These are phyloP conservation scores for Melanerpes aurifrons DNA, from an alignment of 2,113 vertebrate species.

Conservation along the genomic window DNA sequence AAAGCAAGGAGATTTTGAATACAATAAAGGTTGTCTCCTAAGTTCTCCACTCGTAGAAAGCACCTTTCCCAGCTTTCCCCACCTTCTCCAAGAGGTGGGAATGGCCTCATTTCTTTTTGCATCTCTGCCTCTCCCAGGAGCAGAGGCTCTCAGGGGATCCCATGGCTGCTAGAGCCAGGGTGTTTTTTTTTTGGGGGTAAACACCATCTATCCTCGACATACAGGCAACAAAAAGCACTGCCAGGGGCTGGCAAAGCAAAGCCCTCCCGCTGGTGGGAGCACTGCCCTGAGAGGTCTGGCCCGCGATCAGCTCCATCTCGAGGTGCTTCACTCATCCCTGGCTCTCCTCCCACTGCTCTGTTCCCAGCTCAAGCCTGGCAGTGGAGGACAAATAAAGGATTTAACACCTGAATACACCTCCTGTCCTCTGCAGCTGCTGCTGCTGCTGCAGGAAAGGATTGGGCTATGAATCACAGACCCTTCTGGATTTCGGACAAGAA, in stretches of 20 bases:
- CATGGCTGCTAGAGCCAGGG: background rate
- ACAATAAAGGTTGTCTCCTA: background rate
- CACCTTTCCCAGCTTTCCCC: background rate
- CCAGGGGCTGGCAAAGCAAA: background rate
- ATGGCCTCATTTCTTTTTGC: background rate
- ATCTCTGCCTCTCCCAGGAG: background rate
- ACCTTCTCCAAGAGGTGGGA: background rate
- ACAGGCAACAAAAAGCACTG: background rate
- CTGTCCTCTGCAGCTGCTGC: background rate
- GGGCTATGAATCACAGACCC: background rate
- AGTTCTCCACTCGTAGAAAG: background rate
- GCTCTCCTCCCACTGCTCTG: background rate
- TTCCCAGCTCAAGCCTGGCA: background rate
- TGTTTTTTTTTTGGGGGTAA: background rate
- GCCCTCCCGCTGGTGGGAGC: accelerated
- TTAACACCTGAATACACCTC: background rate
- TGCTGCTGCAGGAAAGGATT: background rate
- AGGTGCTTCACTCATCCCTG: background rate
- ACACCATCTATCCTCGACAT: background rate
- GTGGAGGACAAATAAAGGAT: background rate
- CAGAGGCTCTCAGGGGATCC: background rate
- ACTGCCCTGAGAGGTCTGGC: background rate
- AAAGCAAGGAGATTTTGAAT: background rate
- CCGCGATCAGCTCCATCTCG: background rate
- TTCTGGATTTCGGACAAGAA: background rate